A percentile compares a stretch with the other conserved stretches of the same genome.
These are phyloP conservation scores for Miltochrista miniata DNA, from an alignment of 2,888 invertebrate species.

Conservation along the genomic window DNA sequence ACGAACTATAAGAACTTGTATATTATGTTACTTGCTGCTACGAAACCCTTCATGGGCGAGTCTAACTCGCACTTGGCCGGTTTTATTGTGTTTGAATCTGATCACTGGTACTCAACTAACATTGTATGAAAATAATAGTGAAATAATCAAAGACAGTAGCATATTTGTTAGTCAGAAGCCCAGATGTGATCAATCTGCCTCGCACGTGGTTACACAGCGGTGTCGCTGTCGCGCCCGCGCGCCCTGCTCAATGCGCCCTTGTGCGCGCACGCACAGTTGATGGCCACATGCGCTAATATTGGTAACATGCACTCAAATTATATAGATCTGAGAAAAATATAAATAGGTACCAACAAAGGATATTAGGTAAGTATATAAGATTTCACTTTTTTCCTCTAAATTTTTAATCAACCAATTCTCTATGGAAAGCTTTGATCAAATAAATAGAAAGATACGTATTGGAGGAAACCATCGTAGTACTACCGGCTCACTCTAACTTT, in stretches of 20 bases:
- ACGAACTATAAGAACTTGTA: too few species aligned
- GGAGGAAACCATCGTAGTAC: too few species aligned
- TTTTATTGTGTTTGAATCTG: too few species aligned
- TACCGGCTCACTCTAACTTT: too few species aligned
- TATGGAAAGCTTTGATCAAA: too few species aligned
- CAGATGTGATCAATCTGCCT: slow-evolving; percentile 61
- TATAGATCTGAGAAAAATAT: slow-evolving; percentile 6
- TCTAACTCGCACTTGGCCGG: too few species aligned
- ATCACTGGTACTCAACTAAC: too few species aligned
- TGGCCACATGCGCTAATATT: slow-evolving; percentile 59
- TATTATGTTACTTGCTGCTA: too few species aligned
- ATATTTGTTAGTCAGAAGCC: slow-evolving; percentile 32
- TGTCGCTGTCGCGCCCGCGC: slow-evolving; percentile 44
- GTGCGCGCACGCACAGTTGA: slow-evolving; percentile 64
- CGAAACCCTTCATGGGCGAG: too few species aligned
- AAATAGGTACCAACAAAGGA: slow-evolving; percentile 1
- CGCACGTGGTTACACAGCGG: slow-evolving; percentile 64
- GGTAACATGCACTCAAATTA: slow-evolving; percentile 22
- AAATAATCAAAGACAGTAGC: slow-evolving; percentile 37
- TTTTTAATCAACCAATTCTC: too few species aligned
- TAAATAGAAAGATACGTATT: too few species aligned
- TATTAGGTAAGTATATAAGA: background rate
- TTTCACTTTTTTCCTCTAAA: background rate
- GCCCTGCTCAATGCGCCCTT: slow-evolving; percentile 65
- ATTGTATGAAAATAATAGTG: slow-evolving; percentile 24